phyloP scores from a whole-genome alignment of 2,113 vertebrate species.

The Antennarius striatus region DNA sequence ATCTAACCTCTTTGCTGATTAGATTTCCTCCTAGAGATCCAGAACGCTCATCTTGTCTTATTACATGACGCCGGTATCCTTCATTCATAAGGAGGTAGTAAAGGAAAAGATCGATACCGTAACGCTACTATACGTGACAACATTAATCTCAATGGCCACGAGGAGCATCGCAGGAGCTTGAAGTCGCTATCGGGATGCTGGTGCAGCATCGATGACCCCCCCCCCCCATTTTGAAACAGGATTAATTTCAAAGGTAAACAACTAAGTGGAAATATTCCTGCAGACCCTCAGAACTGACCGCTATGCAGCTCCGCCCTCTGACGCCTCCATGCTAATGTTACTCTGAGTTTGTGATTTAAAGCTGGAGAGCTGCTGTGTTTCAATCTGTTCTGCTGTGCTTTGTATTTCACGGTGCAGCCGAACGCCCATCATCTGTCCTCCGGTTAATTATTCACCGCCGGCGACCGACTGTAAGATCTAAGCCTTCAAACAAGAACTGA shows the following conservation, averaged over 20 bases:
- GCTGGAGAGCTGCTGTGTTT: too few relatives aligned
- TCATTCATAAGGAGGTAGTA: constrained; percentile 36
- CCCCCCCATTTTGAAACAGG: constrained; percentile 6
- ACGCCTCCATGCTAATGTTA: too few relatives aligned
- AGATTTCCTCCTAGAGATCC: constrained; percentile 6
- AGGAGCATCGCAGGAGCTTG: constrained; percentile 28
- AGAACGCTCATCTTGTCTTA: constrained; percentile 8
- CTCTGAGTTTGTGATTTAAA: too few relatives aligned
- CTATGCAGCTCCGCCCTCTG: too few relatives aligned
- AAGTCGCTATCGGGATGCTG: constrained; percentile 37
- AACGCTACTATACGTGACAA: constrained; percentile 10
- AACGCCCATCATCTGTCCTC: constrained; percentile 17
- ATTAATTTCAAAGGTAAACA: constrained; percentile 8
- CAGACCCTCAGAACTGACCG: too few relatives aligned
- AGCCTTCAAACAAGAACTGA: too few relatives aligned
- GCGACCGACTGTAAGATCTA: too few relatives aligned
- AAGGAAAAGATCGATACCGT: constrained; percentile 38
- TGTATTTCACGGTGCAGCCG: not conserved
- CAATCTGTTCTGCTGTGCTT: too few relatives aligned
- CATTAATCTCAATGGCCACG: constrained; percentile 26
- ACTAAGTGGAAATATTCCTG: too few relatives aligned
- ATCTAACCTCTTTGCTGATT: too few relatives aligned
- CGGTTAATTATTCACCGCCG: not conserved
- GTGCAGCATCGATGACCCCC: constrained; percentile 21
- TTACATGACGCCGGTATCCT: constrained; percentile 6